Evolutionary conservation across 2,113 vertebrate genomes (phyloP).

Genomic region (Aptenodytes patagonicus): DNA sequence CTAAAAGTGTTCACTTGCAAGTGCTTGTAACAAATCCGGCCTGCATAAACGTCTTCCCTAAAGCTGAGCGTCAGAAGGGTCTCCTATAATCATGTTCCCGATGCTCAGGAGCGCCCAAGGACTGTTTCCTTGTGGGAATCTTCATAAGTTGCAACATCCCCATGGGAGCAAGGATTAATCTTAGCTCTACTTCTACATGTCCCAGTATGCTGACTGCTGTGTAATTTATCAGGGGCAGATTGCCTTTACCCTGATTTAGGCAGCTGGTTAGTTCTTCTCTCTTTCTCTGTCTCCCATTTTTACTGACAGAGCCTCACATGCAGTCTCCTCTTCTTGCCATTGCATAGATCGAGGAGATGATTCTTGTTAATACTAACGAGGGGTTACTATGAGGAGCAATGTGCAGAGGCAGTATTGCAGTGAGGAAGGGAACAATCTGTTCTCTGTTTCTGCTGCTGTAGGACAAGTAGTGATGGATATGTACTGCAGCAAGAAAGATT

Average conservation of each 20-base stretch:
- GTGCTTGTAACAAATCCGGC: neutral
- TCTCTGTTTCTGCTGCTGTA: neutral
- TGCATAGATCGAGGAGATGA: accelerated
- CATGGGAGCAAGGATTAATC: neutral
- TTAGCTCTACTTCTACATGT: neutral
- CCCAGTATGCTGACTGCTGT: neutral
- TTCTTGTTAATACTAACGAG: neutral
- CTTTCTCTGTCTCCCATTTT: neutral
- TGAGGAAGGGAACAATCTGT: neutral
- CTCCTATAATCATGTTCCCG: neutral
- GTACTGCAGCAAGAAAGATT: neutral
- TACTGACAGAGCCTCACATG: neutral
- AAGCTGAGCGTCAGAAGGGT: neutral
- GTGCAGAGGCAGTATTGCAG: neutral
- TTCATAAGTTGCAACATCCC: neutral
- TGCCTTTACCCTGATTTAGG: neutral
- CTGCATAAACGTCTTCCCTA: neutral
- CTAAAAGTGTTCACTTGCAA: neutral
- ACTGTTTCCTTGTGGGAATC: neutral
- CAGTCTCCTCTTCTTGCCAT: neutral
- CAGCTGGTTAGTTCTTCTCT: neutral
- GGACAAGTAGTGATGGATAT: neutral
- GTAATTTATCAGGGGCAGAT: neutral
- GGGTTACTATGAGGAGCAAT: neutral
- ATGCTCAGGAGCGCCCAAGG: neutral